Base-by-base conservation (phyloP, 2,113 vertebrate genomes). In the Stigmatopora nigra region DNA sequence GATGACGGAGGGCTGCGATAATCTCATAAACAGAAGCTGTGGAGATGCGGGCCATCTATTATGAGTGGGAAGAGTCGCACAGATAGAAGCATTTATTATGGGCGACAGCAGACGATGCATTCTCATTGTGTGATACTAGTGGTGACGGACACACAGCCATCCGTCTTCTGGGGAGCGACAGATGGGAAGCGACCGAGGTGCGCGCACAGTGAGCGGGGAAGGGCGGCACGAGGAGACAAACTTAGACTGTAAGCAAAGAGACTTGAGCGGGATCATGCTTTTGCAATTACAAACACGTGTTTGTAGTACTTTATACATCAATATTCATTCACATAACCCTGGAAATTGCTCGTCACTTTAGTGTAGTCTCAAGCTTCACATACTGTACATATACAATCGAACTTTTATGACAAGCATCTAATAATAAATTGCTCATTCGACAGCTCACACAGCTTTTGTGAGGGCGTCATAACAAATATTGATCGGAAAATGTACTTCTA, bases 11-110 rank as follows among this genome's bases (percentile, higher is more conserved):
- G 79, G 74, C 82, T 78, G 81, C 78, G 84, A 85, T 88, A 87
- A 88, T 88, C 87, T 87, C 71, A 87, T 87, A 87, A 86, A 87
- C 87, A 86, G 82, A 84, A 86, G 81, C 81, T 78, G 82, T 87
- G 85, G 79, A 84, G 87, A 87, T 85, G 81, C 71, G 81, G 80
- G 72, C 85, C 85, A 86, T 88, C 84, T 85, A 84, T 87, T 87
- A 87, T 84, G 84, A 84, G 78, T 46, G 77, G 78, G 87, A 85
- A 87, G 79, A 85, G 84, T 82, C 73, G 84, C 82, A 65, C 65
- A 80, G 85, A 87, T 85, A 82, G 82, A 73, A 82, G 81, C 87
- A 87, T 88, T 88, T 88, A 88, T 88, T 88, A 87, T 85, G 79
- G 60, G 74, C 80, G 85, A 86, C 84, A 85, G 87, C 87, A 84